A percentile compares a stretch with the other conserved stretches of the same genome.
Evolutionary conservation across 2,113 vertebrate species (phyloP).

Genomic region (Paraplagusia blochii): DNA sequence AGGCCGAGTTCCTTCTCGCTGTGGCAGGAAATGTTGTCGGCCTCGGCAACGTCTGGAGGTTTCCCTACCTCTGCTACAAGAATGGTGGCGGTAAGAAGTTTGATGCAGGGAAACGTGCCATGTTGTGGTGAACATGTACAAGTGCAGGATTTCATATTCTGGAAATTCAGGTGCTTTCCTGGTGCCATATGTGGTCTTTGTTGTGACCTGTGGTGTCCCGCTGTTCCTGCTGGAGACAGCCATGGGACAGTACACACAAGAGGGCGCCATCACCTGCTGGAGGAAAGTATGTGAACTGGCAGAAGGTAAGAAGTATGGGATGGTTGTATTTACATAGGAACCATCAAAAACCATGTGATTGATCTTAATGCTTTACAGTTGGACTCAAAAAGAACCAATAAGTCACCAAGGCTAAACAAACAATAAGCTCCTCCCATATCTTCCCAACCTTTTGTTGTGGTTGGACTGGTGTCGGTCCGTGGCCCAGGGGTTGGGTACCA

Average conservation of each 20-base stretch:
- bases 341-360: too few relatives aligned
- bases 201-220: conserved; percentile 70
- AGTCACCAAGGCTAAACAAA: too few relatives aligned
- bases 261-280: conserved; percentile 75
- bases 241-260: conserved; percentile 73
- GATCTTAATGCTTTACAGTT: too few relatives aligned
- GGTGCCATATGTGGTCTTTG: conserved; percentile 75
- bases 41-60: conserved; percentile 78
- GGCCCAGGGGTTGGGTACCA: too few relatives aligned
- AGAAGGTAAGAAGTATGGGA: conserved; percentile 52
- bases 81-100: conserved; percentile 75
- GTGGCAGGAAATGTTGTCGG: conserved; percentile 73
- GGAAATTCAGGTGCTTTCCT: conserved; percentile 70
- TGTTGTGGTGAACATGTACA: neutral
- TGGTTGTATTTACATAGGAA: neutral
- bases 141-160: neutral
- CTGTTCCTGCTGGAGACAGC: conserved; percentile 72
- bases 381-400: too few relatives aligned
- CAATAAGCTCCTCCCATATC: too few relatives aligned
- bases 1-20: conserved; percentile 71
- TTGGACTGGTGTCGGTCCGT: too few relatives aligned
- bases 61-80: conserved; percentile 78
- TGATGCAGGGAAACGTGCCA: accelerated
- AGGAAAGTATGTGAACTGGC: conserved; percentile 70
- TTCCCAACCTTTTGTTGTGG: too few relatives aligned